Conservation (phyloP, 2,888 invertebrate species). For the Hymenopus coronatus region DNA sequence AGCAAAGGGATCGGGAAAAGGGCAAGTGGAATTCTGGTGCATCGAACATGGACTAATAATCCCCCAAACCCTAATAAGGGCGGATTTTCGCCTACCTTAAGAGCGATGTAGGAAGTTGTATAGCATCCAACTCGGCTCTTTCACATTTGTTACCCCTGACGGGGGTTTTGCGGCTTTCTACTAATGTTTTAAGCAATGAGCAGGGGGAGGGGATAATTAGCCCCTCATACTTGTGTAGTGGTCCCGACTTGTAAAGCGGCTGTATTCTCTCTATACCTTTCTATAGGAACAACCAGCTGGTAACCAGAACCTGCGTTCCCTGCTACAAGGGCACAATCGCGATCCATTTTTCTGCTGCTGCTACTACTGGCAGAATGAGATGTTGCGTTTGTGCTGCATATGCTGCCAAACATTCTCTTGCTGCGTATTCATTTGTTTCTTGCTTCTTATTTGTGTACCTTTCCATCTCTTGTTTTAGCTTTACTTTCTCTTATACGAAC, state of each 20-base stretch:
- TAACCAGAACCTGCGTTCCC: not conserved
- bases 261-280: not conserved
- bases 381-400: no score
- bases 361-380: not conserved
- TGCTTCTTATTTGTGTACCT: no score
- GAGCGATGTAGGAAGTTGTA: not conserved
- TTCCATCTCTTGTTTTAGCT: no score
- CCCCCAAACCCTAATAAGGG: not conserved
- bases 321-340: not conserved
- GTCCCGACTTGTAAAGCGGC: not conserved
- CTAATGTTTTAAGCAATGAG: slow-evolving; percentile 19
- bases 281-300: not conserved
- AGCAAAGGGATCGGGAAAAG: not conserved
- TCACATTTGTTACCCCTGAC: not conserved
- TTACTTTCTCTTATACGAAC: no score
- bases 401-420: no score
- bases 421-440: no score
- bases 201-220: slow-evolving; percentile 12
- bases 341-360: not conserved
- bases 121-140: not conserved
- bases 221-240: not conserved
- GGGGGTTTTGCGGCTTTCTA: slow-evolving; percentile 11
- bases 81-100: not conserved
- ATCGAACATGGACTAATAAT: not conserved
- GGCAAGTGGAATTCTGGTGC: not conserved